Evolutionary conservation across 2,797 vertebrate species (phyloP).

Genomic region (Rhincodon typus): DNA sequence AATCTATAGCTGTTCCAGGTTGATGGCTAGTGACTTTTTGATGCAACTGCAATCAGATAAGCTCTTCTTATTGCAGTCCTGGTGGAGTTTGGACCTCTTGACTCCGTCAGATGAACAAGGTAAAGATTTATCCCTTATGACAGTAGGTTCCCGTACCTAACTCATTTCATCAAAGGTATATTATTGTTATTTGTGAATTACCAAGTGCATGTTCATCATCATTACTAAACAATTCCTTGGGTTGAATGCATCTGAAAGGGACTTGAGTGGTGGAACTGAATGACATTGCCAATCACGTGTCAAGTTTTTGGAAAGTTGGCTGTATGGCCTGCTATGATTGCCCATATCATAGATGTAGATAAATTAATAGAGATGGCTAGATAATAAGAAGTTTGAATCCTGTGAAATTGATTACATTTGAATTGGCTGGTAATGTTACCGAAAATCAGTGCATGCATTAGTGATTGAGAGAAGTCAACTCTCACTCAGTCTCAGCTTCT

Average conservation of each 20-base stretch:
- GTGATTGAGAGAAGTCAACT: neutral
- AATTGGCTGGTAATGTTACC: neutral
- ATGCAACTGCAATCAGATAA: neutral
- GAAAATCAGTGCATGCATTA: neutral
- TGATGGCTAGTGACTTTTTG: neutral
- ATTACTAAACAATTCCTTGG: neutral
- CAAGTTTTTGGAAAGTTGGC: too few species aligned
- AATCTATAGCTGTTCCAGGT: neutral
- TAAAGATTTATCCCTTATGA: neutral
- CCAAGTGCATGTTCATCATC: neutral
- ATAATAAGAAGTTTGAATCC: neutral
- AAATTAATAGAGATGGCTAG: neutral
- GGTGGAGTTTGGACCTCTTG: neutral
- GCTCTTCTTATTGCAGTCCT: neutral
- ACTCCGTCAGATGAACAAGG: neutral
- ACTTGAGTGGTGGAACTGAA: neutral
- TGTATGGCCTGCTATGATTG: neutral
- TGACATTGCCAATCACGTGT: neutral
- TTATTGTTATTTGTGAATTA: neutral
- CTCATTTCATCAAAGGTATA: neutral
- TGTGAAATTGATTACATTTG: neutral
- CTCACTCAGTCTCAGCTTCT: neutral
- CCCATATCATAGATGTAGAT: neutral
- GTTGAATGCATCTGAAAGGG: neutral
- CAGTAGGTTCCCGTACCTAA: neutral